Base-by-base conservation (phyloP, 2,113 vertebrate genomes). In the Salvelinus fontinalis region DNA sequence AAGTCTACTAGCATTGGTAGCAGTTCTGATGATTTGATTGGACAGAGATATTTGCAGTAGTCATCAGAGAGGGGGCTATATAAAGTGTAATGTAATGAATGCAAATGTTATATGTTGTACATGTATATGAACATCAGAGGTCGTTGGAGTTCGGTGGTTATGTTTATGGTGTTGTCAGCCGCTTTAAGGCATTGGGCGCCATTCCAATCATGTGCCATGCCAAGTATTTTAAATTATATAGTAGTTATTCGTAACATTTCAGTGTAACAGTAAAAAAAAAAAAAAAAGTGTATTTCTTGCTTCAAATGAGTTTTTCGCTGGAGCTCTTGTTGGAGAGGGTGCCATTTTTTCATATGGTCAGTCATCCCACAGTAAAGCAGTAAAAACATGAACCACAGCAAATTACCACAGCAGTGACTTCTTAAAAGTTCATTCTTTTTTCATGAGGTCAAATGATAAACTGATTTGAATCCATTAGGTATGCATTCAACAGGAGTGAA, bases 391-490 rank as follows among this genome's bases (percentile, higher is more conserved):
- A 44, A 44, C 14, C 16, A 91, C 49, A 91, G 89, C 89, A 84
- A 89, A 91, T 91, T 88, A 83, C 84, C 78, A 44, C 88, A 88
- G 85, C 86, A 90, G 86, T 86, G 87, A 85, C 88, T 90, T 86
- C 88, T 89, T 87, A 89, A 91, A 92, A 91, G 89, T 90, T 90
- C 83, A 91, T 89, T 91, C 89, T 87, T 89, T 90, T 89, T 90
- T 89, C 84, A 90, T 89, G 84, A 89, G 90, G 87, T 93, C 86
- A 90, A 89, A 93, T 92, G 92, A 92, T 86, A 88, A 91, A 92
- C 89, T 89, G 89, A 91, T 92, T 89, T 91, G 88, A 87, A 90
- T 91, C 90, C 89, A 93, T 93, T 93, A 92, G 92, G 91, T 89
- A 89, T 83, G 86, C 89, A 90, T 90, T 93, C 91, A 95, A 90